Conservation (phyloP, 2,888 invertebrate species). For the Diadegma fenestrale region DNA sequence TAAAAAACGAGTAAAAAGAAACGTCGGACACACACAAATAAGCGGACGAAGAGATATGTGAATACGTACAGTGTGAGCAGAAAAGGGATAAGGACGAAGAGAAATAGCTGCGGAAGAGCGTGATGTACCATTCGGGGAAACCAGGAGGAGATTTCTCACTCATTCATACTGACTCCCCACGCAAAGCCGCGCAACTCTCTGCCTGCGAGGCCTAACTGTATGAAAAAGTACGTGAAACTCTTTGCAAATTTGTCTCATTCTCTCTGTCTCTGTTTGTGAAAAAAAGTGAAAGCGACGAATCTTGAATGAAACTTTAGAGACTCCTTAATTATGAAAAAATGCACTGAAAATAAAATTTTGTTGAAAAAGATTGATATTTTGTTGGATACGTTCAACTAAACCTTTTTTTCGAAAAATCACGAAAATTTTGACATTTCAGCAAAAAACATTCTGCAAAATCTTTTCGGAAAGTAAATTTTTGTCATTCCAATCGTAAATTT, state of each 20-base stretch:
- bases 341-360: too few relatives aligned
- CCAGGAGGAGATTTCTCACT: conserved; percentile 77
- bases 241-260: conserved; percentile 52
- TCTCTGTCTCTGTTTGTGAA: not conserved
- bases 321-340: not conserved
- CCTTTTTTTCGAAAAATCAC: too few relatives aligned
- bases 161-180: conserved; percentile 79
- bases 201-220: conserved; percentile 32
- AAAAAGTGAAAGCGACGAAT: not conserved
- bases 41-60: not conserved
- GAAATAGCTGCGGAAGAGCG: conserved; percentile 57
- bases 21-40: not conserved
- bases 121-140: conserved; percentile 57
- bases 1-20: not conserved
- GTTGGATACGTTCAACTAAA: too few relatives aligned
- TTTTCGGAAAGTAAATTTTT: too few relatives aligned
- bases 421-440: too few relatives aligned
- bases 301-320: not conserved
- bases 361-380: too few relatives aligned
- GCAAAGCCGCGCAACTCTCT: conserved; percentile 27
- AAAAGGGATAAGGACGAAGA: conserved; percentile 57
- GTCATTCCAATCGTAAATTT: too few relatives aligned
- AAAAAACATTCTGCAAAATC: too few relatives aligned
- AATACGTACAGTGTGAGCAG: conserved; percentile 39
- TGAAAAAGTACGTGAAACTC: conserved; percentile 15